Base-by-base conservation (phyloP, 2,888 invertebrate genomes). In the Perithous albicinctus region DNA sequence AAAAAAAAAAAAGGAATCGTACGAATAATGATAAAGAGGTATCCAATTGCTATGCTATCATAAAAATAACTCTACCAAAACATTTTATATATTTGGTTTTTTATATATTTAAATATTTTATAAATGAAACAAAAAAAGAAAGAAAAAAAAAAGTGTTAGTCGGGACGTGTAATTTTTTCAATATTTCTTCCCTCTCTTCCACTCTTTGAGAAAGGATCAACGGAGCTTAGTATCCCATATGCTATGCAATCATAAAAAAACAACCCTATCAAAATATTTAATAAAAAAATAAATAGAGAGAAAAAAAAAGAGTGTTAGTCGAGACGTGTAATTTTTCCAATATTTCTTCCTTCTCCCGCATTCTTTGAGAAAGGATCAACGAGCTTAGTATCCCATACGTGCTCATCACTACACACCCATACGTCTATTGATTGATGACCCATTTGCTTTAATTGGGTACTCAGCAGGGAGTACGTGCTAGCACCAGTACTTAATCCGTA, bases 361-460 rank as follows among this genome's bases (percentile, higher is more conserved):
- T 51, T 23, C 23, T 20, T 20, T 8, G 20, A 51, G 48, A 51
- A 51, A 20, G 48, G 23, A 51, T 10, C 4, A 48, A 18, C 7
- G 18, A 23, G 48, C 48, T 20, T 23, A 20, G 2, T 20, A 20
- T 20, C 23, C 48, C 48, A 20, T 51, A 20, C 20, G 48, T 20
- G 48, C 10, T 51, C 23, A 10, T 51, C 29, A n/a, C 15, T 10
- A 15, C 63, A 26, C 35, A 20, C 20, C 23, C 41, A 29, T 29
- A 46, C 26, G 26, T 56, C 41, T 67, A 78, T 73, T 61, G 61
- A 79, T 74, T 74, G 79, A 79, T 67, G 73, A 79, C 67, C 79
- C 74, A 79, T 74, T 79, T 74, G 51, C 79, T 74, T 74, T 79
- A 74, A 79, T 79, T 79, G 48, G 64, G 56, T 78, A 73, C 78